A percentile compares a stretch with the other conserved stretches of the same genome.
phyloP scores from a whole-genome alignment of 2,113 vertebrate species.

The Empidonax traillii region DNA sequence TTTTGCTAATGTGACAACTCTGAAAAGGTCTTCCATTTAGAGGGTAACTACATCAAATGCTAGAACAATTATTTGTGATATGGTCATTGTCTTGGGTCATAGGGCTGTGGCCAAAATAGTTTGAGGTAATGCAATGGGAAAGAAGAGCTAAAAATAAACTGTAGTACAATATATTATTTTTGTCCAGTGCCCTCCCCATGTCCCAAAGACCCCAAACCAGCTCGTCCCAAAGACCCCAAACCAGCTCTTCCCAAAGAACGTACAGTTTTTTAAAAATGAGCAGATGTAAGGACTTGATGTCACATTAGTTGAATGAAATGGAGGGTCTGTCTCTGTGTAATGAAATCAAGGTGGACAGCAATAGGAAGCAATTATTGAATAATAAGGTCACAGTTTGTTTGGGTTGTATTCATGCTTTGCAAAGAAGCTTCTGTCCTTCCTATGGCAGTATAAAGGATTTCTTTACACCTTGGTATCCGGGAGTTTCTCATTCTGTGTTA shows the following conservation, averaged over 20 bases:
- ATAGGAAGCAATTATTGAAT: constrained; percentile 37
- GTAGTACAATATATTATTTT: neutral
- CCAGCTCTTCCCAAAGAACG: neutral
- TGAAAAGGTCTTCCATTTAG: neutral
- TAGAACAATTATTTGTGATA: neutral
- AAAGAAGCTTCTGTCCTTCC: neutral
- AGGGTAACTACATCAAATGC: neutral
- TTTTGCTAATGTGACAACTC: neutral
- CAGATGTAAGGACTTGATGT: constrained; percentile 3
- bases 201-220: neutral
- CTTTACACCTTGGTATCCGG: constrained; percentile 11
- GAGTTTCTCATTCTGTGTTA: neutral
- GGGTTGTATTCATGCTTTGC: neutral
- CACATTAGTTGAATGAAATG: neutral
- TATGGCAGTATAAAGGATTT: neutral
- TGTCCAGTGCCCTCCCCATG: neutral
- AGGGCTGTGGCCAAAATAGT: neutral
- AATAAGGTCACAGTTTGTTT: constrained; percentile 13
- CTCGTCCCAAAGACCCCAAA: neutral
- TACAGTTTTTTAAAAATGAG: neutral
- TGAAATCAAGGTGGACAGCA: constrained; percentile 22
- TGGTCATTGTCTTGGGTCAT: neutral
- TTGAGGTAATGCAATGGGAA: neutral
- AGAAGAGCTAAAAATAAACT: neutral
- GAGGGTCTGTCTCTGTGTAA: constrained; percentile 11